A percentile compares a stretch with the other conserved stretches of the same genome.
phyloP scores from a whole-genome alignment of 2,888 invertebrate genomes.

The Phytoseiulus persimilis region DNA sequence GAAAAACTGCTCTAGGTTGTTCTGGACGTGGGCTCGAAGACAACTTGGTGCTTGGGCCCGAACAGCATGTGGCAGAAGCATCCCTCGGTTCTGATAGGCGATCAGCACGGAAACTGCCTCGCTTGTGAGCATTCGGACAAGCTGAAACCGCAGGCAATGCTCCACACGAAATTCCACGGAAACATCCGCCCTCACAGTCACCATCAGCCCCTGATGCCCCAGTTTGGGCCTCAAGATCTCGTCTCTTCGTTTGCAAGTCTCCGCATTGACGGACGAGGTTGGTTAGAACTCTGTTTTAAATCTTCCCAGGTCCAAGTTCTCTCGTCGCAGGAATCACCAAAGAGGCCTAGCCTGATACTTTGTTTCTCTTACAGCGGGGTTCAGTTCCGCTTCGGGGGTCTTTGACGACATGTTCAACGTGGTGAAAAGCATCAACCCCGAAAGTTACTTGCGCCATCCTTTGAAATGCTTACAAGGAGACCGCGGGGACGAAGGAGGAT shows the following conservation, averaged over 20 bases:
- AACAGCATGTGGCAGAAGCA: constrained; percentile 48
- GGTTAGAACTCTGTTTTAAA: background rate
- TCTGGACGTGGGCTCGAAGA: constrained; percentile 53
- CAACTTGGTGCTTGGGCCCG: constrained; percentile 49
- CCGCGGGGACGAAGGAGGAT: constrained; percentile 48
- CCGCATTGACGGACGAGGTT: constrained; percentile 13
- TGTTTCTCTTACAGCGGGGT: background rate
- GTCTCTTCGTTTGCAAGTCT: constrained; percentile 7
- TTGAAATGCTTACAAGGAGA: constrained; percentile 34
- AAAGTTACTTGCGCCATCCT: constrained; percentile 29
- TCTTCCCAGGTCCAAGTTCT: too few relatives aligned
- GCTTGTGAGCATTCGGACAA: constrained; percentile 14
- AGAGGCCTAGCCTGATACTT: too few relatives aligned
- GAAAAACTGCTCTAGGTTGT: constrained; percentile 47
- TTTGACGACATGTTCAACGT: constrained; percentile 33
- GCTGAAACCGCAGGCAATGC: constrained; percentile 29
- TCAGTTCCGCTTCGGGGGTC: constrained; percentile 6
- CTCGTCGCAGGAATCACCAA: too few relatives aligned
- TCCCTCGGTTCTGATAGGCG: constrained; percentile 18
- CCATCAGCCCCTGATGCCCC: background rate
- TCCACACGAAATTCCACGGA: constrained; percentile 18
- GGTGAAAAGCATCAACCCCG: constrained; percentile 29
- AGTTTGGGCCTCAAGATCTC: background rate
- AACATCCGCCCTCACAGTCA: background rate
- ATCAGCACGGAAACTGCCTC: constrained; percentile 19